These are phyloP conservation scores for Acridotheres tristis DNA, from an alignment of 2,797 vertebrate species.

Conservation along the genomic window DNA sequence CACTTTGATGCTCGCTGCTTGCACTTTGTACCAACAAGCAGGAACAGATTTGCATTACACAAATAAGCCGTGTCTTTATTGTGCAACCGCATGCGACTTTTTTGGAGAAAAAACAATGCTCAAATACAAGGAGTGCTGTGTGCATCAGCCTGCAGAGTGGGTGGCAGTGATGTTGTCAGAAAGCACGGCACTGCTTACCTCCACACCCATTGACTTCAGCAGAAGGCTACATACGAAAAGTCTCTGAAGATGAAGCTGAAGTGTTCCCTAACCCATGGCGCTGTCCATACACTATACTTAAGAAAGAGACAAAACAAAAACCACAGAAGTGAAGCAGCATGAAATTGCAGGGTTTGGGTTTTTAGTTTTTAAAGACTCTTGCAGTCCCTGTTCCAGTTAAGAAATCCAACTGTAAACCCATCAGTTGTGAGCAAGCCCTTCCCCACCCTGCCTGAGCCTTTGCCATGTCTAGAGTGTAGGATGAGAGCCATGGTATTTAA, in stretches of 20 bases:
- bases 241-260: constrained; percentile 37
- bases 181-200: constrained; percentile 49
- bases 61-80: constrained; percentile 23
- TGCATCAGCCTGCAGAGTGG: constrained; percentile 42
- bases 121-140: constrained; percentile 25
- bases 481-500: not conserved
- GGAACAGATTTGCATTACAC: not conserved
- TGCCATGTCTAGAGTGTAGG: not conserved
- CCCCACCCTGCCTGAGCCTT: not conserved
- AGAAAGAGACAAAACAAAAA: constrained; percentile 66
- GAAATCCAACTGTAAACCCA: not conserved
- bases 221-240: constrained; percentile 42
- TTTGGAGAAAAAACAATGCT: not conserved
- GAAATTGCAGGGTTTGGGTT: not conserved
- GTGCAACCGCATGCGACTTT: constrained; percentile 35
- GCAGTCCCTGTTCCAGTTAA: not conserved
- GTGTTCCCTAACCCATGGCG: constrained; percentile 46
- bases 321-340: constrained; percentile 46
- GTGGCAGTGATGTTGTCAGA: constrained; percentile 30
- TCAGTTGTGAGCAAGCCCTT: not conserved
- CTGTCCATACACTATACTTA: constrained; percentile 50
- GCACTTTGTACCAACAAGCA: not conserved
- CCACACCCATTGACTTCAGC: constrained; percentile 65
- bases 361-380: not conserved
- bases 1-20: not conserved